phyloP scores from a whole-genome alignment of 2,797 vertebrate species.

The Aythya fuligula region DNA sequence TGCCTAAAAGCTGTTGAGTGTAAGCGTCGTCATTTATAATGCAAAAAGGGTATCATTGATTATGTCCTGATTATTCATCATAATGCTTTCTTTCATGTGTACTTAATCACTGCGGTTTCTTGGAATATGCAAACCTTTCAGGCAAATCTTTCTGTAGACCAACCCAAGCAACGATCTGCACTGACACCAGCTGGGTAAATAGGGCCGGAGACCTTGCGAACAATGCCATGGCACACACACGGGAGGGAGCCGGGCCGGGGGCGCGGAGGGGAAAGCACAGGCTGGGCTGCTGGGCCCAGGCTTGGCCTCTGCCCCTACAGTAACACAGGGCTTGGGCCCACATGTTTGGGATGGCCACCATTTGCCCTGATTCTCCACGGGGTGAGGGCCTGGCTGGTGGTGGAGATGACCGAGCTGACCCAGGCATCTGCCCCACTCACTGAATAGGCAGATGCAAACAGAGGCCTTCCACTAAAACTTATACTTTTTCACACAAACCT shows the following conservation, averaged over 20 bases:
- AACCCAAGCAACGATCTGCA: constrained; percentile 52
- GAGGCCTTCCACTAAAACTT: not conserved
- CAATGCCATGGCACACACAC: not conserved
- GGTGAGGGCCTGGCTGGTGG: not conserved
- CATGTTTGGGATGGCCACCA: not conserved
- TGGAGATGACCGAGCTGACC: not conserved
- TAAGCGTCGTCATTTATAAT: constrained; percentile 72
- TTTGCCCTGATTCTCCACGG: not conserved
- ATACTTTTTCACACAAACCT: not conserved
- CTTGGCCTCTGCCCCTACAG: not conserved
- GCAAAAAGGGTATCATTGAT: constrained; percentile 74
- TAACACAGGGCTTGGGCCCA: not conserved
- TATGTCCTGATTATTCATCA: constrained; percentile 75
- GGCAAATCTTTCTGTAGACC: constrained; percentile 56
- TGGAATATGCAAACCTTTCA: constrained; percentile 74
- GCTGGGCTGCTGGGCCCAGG: not conserved
- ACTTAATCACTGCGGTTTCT: constrained; percentile 75
- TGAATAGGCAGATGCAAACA: not conserved
- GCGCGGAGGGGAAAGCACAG: not conserved
- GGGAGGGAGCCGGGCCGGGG: not conserved
- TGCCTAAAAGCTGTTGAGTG: constrained; percentile 68
- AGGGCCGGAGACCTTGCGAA: constrained; percentile 9
- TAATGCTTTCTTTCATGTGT: constrained; percentile 64
- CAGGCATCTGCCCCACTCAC: not conserved
- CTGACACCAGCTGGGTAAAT: constrained; percentile 77